phyloP scores from a whole-genome alignment of 92 coral and sea anemone genomes.

The Blastomussa wellsi region DNA sequence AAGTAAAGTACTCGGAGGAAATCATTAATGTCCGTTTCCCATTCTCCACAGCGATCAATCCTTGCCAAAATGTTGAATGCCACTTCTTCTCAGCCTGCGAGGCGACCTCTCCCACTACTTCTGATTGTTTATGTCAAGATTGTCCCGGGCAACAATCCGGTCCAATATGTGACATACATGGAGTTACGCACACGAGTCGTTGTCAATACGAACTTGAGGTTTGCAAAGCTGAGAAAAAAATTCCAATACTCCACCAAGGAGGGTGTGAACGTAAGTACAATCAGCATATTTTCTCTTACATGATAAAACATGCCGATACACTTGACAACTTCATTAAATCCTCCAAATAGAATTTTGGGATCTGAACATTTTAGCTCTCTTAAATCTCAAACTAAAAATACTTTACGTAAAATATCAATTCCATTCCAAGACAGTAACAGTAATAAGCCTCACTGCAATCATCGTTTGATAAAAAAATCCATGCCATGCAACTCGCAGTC shows the following conservation, averaged over 20 bases:
- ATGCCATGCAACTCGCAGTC: too few species aligned
- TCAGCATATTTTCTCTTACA: not conserved
- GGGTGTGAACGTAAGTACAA: conserved; percentile 65
- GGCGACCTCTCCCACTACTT: conserved; percentile 25
- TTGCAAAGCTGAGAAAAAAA: conserved; percentile 45
- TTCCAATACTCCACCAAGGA: conserved; percentile 41
- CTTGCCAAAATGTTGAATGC: conserved; percentile 60
- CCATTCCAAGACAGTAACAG: too few species aligned
- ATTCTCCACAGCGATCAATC: conserved; percentile 64
- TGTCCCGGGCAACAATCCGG: conserved; percentile 17
- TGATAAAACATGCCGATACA: too few species aligned
- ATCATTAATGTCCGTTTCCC: not conserved
- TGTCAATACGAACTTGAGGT: conserved; percentile 32
- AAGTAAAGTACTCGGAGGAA: not conserved
- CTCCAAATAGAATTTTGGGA: too few species aligned
- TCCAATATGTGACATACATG: conserved; percentile 53
- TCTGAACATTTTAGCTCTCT: too few species aligned
- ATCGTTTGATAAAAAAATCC: too few species aligned
- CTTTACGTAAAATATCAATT: too few species aligned
- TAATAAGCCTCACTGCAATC: too few species aligned
- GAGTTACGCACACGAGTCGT: conserved; percentile 52
- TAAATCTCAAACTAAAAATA: too few species aligned
- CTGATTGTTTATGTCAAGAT: conserved; percentile 55
- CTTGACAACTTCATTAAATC: too few species aligned
- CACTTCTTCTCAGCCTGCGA: conserved; percentile 47